Evolutionary conservation across 2,113 vertebrate genomes (phyloP).

Genomic region (Macrotis lagotis): DNA sequence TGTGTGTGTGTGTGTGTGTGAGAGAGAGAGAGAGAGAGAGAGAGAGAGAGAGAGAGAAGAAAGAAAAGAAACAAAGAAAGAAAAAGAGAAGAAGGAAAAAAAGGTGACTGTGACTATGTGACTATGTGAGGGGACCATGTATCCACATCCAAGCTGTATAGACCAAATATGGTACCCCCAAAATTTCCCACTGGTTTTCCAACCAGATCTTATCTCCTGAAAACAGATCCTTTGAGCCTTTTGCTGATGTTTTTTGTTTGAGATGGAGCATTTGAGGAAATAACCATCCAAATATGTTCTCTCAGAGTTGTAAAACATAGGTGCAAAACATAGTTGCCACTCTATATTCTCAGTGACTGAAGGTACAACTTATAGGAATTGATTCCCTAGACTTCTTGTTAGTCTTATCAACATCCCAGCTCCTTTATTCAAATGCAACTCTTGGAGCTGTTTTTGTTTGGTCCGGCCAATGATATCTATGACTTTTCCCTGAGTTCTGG

Average conservation of each 20-base stretch:
- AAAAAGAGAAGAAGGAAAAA: rapidly evolving
- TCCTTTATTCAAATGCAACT: neutral
- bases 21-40: neutral
- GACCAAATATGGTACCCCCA: constrained; percentile 50
- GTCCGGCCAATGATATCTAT: neutral
- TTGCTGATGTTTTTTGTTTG: neutral
- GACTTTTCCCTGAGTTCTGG: neutral
- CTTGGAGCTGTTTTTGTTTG: neutral
- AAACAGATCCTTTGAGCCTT: neutral
- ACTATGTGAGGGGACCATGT: constrained; percentile 53
- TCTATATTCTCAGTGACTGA: neutral
- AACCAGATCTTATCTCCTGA: neutral
- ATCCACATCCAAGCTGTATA: constrained; percentile 55
- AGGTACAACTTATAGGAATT: neutral
- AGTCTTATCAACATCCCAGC: neutral
- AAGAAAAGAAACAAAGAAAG: no score
- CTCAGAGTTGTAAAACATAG: neutral
- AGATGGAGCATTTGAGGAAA: neutral
- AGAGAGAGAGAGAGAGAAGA: no score
- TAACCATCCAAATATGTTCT: neutral
- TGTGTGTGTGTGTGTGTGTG: no score
- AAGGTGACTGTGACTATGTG: neutral
- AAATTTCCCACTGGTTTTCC: constrained; percentile 66
- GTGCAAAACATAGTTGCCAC: neutral
- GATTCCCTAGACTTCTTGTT: neutral